A percentile compares a stretch with the other conserved stretches of the same genome.
These are phyloP conservation scores for Narcine bancroftii DNA, from an alignment of 2,113 vertebrate genomes.

Conservation along the genomic window DNA sequence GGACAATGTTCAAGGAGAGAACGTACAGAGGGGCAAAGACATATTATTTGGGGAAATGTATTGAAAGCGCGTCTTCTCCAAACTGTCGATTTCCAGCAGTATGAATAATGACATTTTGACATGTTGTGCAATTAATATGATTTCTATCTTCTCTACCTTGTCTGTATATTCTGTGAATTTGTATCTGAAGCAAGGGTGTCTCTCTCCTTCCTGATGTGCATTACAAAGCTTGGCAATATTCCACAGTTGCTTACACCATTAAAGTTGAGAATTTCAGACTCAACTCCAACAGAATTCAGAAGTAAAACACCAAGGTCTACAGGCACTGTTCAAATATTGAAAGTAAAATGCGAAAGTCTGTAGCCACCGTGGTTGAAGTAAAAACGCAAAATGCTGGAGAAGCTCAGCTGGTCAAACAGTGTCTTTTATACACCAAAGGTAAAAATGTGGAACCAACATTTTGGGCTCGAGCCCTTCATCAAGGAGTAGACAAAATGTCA, in stretches of 20 bases:
- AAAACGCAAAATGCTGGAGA: no score
- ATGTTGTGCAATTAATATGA: conserved; percentile 4
- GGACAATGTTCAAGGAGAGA: neutral
- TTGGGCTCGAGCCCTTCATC: no score
- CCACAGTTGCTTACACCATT: neutral
- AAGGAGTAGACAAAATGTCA: no score
- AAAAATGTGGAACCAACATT: no score
- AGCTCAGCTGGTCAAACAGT: no score
- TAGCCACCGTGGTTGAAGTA: no score
- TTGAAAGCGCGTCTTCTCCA: conserved; percentile 7
- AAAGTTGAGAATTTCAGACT: neutral
- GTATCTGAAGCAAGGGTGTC: neutral
- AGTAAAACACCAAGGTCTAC: no score
- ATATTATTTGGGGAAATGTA: neutral
- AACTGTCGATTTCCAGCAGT: neutral
- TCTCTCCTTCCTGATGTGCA: neutral
- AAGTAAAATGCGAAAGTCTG: no score
- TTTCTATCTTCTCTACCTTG: neutral
- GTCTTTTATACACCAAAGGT: no score
- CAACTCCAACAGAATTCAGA: neutral
- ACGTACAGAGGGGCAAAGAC: no score
- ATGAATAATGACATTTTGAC: neutral
- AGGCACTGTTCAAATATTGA: no score
- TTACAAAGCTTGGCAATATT: neutral
- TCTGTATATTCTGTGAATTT: neutral